phyloP scores from a whole-genome alignment of 2,797 vertebrate genomes.

The Rallus crepitans region DNA sequence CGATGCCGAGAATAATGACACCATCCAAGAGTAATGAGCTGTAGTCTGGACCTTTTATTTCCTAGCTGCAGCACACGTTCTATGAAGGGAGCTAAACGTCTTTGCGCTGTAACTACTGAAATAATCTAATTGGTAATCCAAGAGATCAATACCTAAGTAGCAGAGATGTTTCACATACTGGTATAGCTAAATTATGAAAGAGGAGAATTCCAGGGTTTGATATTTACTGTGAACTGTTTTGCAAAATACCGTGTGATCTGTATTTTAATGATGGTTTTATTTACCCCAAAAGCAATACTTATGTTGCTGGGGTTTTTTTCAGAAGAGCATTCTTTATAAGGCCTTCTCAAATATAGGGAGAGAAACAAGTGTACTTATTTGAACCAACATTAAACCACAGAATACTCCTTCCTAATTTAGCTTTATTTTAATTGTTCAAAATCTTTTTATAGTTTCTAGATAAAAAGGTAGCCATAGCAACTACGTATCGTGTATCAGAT shows the following conservation, averaged over 20 bases:
- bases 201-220: background rate
- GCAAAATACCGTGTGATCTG: background rate
- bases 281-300: background rate
- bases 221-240: background rate
- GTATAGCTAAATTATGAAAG: background rate
- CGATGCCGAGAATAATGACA: background rate
- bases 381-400: background rate
- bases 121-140: background rate
- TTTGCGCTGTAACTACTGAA: background rate
- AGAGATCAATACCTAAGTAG: background rate
- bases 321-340: background rate
- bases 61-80: background rate
- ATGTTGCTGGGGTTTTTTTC: background rate
- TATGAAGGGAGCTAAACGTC: background rate
- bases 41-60: background rate
- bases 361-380: background rate
- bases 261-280: background rate
- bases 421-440: conserved; percentile 5
- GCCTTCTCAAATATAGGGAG: background rate
- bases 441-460: background rate
- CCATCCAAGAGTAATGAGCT: background rate
- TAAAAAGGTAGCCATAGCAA: conserved; percentile 30
- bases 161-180: background rate
- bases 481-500: background rate
- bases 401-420: conserved; percentile 7